Percentiles rank a stretch among this genome's conserved stretches.
These are phyloP conservation scores for Cottoperca gobio DNA, from an alignment of 2,797 vertebrate genomes.

Conservation along the genomic window DNA sequence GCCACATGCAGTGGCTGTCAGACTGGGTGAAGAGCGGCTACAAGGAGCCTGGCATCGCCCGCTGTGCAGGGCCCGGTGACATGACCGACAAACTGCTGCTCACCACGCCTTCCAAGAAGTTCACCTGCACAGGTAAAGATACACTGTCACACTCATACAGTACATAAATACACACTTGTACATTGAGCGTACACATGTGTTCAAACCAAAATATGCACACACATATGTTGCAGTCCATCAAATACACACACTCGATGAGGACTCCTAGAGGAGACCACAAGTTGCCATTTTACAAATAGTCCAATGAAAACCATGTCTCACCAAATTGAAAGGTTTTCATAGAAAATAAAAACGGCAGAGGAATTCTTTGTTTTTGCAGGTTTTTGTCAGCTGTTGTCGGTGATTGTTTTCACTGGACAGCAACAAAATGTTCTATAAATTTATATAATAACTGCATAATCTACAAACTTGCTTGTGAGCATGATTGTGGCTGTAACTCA, in stretches of 20 bases:
- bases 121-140: conserved; percentile 93
- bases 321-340: neutral
- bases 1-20: conserved; percentile 98
- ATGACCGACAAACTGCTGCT: conserved; percentile 98
- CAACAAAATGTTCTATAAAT: conserved; percentile 2
- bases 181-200: neutral
- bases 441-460: neutral
- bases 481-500: conserved; percentile 32
- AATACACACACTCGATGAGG: conserved; percentile 21
- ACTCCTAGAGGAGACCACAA: conserved; percentile 60
- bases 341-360: neutral
- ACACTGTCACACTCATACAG: neutral
- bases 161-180: neutral
- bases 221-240: neutral
- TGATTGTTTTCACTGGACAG: conserved; percentile 15
- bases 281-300: conserved; percentile 22
- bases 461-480: conserved; percentile 4
- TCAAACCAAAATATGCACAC: neutral
- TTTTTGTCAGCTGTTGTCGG: neutral
- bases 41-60: conserved; percentile 97
- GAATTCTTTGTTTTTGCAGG: neutral
- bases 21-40: conserved; percentile 99
- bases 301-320: neutral
- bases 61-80: conserved; percentile 94
- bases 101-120: conserved; percentile 98